Evolutionary conservation across 2,888 invertebrate genomes (phyloP).

Genomic region (Himalopsyche kuldschensis): DNA sequence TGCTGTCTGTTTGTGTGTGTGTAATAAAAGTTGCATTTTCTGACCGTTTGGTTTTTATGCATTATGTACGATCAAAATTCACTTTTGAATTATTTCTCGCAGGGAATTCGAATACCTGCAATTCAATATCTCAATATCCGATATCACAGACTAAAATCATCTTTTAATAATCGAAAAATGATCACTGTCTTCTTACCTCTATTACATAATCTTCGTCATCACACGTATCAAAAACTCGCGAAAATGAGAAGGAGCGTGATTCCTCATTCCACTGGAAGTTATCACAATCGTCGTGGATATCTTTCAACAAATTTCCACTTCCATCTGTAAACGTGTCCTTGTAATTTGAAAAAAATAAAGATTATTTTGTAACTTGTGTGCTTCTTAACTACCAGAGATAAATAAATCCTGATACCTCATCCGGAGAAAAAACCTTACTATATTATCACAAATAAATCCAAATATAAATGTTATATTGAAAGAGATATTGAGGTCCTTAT

Average conservation of each 20-base stretch:
- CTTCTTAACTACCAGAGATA: too few relatives aligned
- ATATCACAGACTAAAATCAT: too few relatives aligned
- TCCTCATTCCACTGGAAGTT: slow-evolving; percentile 61
- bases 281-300: slow-evolving; percentile 74
- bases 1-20: too few relatives aligned
- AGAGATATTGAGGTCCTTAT: too few relatives aligned
- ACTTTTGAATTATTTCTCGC: background rate
- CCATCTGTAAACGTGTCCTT: slow-evolving; percentile 75
- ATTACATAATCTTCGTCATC: slow-evolving; percentile 82
- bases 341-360: slow-evolving; percentile 35
- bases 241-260: slow-evolving; percentile 72
- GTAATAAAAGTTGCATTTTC: too few relatives aligned
- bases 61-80: background rate
- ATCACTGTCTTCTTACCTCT: slow-evolving; percentile 58
- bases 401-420: too few relatives aligned
- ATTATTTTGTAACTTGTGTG: background rate
- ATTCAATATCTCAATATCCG: too few relatives aligned
- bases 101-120: too few relatives aligned
- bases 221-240: slow-evolving; percentile 83
- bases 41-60: too few relatives aligned
- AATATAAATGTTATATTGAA: too few relatives aligned
- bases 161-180: background rate
- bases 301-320: slow-evolving; percentile 67
- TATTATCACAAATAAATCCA: too few relatives aligned
- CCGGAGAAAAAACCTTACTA: too few relatives aligned